Conservation (phyloP, 2,113 vertebrate species). For the Psilopsiagon aymara region DNA sequence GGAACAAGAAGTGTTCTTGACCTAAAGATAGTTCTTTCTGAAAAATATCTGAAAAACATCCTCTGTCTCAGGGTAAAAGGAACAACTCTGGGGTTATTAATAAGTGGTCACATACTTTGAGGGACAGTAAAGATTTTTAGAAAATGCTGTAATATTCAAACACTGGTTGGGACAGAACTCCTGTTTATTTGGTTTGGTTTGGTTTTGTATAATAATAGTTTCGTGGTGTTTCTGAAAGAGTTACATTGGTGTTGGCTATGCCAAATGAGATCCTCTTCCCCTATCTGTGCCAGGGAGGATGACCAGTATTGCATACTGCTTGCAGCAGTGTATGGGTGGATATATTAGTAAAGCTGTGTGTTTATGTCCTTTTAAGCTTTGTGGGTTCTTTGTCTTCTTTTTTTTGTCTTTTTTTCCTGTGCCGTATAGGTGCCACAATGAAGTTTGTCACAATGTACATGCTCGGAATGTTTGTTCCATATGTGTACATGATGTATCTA, state of each 20-base stretch:
- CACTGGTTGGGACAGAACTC: not conserved
- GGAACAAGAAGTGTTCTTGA: not conserved
- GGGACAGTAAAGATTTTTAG: not conserved
- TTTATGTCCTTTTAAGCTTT: not conserved
- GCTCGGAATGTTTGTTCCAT: slow-evolving; percentile 88
- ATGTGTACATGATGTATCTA: slow-evolving; percentile 90
- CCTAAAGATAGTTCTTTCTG: not conserved
- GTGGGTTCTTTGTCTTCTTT: not conserved
- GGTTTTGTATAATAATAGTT: not conserved
- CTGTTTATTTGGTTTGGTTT: not conserved
- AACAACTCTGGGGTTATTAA: not conserved
- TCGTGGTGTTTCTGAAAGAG: not conserved
- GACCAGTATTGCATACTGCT: not conserved
- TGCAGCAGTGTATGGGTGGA: not conserved
- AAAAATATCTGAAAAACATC: not conserved
- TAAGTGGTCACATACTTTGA: not conserved
- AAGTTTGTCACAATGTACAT: slow-evolving; percentile 87
- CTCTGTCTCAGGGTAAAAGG: not conserved
- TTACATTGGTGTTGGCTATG: not conserved
- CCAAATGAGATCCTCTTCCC: not conserved
- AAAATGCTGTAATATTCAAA: not conserved
- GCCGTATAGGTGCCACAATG: slow-evolving; percentile 80
- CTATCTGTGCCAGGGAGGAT: not conserved
- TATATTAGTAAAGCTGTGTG: not conserved
- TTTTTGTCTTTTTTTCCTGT: not conserved